Base-by-base conservation (phyloP, 2,888 invertebrate genomes). In the Masnerella sp. region DNA sequence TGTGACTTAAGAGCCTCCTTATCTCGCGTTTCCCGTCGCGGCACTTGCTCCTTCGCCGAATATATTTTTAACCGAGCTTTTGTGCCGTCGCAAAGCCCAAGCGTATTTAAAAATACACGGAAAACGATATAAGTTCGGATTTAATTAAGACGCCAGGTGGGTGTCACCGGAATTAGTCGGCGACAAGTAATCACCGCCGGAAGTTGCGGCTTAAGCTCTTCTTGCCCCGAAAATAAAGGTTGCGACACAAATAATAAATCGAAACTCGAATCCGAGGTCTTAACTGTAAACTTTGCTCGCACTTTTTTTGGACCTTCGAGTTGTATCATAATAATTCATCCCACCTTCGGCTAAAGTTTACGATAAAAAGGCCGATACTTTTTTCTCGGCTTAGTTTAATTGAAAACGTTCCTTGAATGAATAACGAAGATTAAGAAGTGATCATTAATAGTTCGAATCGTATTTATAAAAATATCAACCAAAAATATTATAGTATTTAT, bases 61-160 rank as follows among this genome's bases (percentile, higher is more conserved):
- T 56, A 56, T 70, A 70, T 61, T 70, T 62, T 62, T 62, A 61
- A 69, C 70, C 54, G 20, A 61, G 40, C 40, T 61, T 62, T 42
- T 47, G 30, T 32, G 22, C 5, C 43, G 15, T 9, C 11, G 42
- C 36, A 38, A 54, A 56, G 22, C 40, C 9, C 32, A 20, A 56
- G 12, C 14, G 17, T 51, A 32, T 68, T 59, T 52, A 68, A 68
- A 68, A 68, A 59, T 68, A 68, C 49, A n/a, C 47, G 36, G 47
- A 28, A 65, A 54, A 38, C 32, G 25, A 51, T 51, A 51, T 61
- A 61, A 42, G 7, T 17, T 49, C 8, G 49, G 25, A 22, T 43
- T 42, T 62, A 52, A 61, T 51, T 42, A 40, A 61, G 51, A 51
- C 9, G 20, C 30, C 15, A 40, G 20, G 42, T 61, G 61, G 38